A percentile compares a stretch with the other conserved stretches of the same genome.
phyloP scores from a whole-genome alignment of 2,797 vertebrate species.

The Coilia nasus region DNA sequence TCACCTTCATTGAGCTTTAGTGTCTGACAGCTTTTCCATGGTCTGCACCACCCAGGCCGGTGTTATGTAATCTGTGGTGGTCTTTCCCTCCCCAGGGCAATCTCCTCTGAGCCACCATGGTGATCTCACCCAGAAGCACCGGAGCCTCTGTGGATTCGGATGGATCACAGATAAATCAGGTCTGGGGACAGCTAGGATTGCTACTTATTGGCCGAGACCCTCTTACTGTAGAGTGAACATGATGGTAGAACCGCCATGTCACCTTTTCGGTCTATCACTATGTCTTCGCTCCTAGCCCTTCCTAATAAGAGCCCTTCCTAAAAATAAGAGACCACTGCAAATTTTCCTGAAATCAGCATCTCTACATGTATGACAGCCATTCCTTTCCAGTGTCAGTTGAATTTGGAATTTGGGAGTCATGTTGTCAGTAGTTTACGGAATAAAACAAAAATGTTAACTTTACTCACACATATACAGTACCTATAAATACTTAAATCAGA shows the following conservation, averaged over 20 bases:
- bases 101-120: constrained; percentile 1
- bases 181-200: background rate
- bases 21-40: background rate
- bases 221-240: background rate
- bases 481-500: no score
- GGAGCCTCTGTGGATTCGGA: constrained; percentile 7
- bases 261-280: no score
- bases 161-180: background rate
- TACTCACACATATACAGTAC: no score
- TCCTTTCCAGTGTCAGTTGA: no score
- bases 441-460: no score
- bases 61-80: background rate
- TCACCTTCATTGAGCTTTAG: background rate
- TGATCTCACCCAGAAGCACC: background rate
- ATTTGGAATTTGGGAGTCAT: no score
- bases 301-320: no score
- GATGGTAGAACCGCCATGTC: background rate
- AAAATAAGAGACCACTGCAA: no score
- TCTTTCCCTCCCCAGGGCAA: constrained; percentile 4
- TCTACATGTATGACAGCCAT: no score
- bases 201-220: background rate
- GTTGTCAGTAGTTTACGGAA: no score
- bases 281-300: no score
- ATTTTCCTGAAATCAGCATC: no score
- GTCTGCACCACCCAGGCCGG: background rate